Conservation (phyloP, 2,888 invertebrate genomes). For the Epsilonema sp. region DNA sequence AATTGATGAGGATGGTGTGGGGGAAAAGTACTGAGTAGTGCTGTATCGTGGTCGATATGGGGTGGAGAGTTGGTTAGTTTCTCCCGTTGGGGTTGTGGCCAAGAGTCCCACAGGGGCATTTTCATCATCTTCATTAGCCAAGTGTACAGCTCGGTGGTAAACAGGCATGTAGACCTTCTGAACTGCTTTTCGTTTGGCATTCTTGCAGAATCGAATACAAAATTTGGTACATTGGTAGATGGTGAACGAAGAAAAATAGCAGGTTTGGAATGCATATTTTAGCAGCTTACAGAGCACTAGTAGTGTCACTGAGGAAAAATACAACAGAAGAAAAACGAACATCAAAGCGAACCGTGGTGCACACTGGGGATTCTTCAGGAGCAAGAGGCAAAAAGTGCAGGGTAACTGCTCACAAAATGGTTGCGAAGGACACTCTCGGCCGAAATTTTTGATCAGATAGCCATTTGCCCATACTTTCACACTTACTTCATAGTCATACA, state of each 20-base stretch:
- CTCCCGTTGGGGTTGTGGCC: not conserved
- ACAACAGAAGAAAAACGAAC: not conserved
- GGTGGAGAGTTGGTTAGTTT: not conserved
- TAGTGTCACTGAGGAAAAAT: not conserved
- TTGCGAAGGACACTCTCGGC: not conserved
- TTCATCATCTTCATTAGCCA: not conserved
- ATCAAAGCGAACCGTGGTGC: not conserved
- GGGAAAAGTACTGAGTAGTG: too few species aligned
- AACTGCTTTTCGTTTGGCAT: not conserved
- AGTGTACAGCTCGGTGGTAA: not conserved
- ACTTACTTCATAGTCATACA: not conserved
- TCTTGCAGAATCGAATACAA: not conserved
- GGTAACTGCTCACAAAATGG: conserved; percentile 5
- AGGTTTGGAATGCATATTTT: not conserved
- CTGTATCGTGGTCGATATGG: too few species aligned
- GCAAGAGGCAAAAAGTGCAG: conserved; percentile 1
- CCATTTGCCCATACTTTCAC: not conserved
- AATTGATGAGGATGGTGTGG: too few species aligned
- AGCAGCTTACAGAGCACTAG: not conserved
- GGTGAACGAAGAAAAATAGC: not conserved
- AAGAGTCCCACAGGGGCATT: not conserved
- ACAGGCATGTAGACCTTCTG: not conserved
- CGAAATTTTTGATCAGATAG: not conserved
- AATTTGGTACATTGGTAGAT: not conserved
- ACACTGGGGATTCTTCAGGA: not conserved